phyloP scores from a whole-genome alignment of 2,113 vertebrate species.

The Aythya baeri region DNA sequence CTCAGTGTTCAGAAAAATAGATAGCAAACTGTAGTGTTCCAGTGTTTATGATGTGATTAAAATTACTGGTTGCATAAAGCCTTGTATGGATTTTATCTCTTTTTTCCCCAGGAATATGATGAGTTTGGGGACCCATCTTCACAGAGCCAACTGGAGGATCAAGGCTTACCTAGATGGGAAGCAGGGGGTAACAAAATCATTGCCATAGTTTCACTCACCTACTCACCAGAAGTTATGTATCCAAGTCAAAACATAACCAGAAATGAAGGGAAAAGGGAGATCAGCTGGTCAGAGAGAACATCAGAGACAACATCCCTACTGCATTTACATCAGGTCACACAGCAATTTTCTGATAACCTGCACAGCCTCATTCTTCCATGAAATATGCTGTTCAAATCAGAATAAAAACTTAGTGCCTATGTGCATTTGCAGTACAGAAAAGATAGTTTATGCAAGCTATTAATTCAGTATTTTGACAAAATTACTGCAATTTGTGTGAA shows the following conservation, averaged over 20 bases:
- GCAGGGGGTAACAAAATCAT: not conserved
- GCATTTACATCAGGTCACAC: not conserved
- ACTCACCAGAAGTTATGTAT: not conserved
- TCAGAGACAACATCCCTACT: too few species aligned
- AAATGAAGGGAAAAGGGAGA: not conserved
- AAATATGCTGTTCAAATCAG: not conserved
- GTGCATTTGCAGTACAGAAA: not conserved
- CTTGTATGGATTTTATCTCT: not conserved
- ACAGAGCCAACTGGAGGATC: not conserved
- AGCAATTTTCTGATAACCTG: not conserved
- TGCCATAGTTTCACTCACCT: not conserved
- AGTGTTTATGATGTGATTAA: not conserved
- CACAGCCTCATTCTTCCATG: not conserved
- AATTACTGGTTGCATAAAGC: not conserved
- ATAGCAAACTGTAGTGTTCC: not conserved
- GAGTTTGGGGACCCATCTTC: not conserved
- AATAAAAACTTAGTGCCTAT: not conserved
- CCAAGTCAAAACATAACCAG: not conserved
- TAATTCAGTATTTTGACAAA: not conserved
- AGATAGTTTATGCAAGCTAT: not conserved
- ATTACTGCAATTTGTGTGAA: not conserved
- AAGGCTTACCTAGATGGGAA: not conserved
- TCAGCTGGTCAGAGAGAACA: not conserved
- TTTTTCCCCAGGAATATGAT: not conserved
- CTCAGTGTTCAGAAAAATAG: not conserved